Evolutionary conservation across 2,113 vertebrate genomes (phyloP).

Genomic region (Ammospiza caudacuta): DNA sequence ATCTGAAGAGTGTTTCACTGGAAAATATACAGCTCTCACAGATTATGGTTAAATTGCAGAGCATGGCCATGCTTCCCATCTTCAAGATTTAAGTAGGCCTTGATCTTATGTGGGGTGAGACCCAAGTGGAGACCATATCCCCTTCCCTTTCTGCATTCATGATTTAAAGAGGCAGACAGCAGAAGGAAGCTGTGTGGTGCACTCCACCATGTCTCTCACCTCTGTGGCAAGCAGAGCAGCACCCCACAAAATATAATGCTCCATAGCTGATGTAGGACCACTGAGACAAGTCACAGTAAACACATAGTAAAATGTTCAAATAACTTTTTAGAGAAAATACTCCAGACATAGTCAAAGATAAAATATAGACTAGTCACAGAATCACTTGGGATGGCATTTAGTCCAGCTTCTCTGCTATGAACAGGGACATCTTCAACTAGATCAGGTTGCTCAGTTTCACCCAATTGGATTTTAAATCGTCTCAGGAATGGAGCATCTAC

Average conservation of each 20-base stretch:
- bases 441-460: not conserved
- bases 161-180: not conserved
- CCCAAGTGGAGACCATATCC: not conserved
- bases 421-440: not conserved
- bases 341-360: not conserved
- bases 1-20: not conserved
- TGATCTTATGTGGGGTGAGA: not conserved
- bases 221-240: not conserved
- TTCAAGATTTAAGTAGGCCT: not conserved
- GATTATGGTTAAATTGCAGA: not conserved
- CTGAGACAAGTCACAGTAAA: not conserved
- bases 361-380: not conserved
- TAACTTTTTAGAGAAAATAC: not conserved
- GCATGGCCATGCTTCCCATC: not conserved
- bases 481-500: not conserved
- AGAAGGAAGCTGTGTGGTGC: not conserved
- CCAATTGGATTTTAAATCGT: not conserved
- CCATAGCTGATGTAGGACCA: not conserved
- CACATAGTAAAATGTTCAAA: not conserved
- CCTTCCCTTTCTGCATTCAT: not conserved
- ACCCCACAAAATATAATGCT: not conserved
- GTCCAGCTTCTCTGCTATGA: not conserved
- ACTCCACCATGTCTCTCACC: not conserved
- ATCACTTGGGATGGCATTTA: not conserved
- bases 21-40: not conserved